Conservation (phyloP, 2,113 vertebrate species). For the Tragelaphus strepsiceros region DNA sequence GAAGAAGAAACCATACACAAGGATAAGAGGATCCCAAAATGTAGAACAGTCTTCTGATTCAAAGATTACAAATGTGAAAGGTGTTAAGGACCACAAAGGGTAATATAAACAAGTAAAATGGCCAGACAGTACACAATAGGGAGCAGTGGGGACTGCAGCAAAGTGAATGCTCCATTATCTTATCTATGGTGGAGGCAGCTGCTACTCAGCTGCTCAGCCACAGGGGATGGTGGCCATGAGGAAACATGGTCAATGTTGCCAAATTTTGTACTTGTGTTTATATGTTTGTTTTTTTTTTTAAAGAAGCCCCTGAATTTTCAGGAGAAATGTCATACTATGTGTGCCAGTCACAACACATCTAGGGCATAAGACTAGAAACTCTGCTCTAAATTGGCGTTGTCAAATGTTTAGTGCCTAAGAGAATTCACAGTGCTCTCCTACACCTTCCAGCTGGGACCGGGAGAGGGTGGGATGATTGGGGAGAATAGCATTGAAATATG, state of each 20-base stretch:
- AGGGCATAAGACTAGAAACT: background rate
- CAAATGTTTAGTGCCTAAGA: background rate
- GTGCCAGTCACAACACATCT: background rate
- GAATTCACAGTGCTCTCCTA: background rate
- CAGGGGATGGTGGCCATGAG: background rate
- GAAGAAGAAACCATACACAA: background rate
- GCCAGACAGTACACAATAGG: background rate
- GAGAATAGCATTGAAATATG: too few species aligned
- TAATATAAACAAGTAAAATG: background rate
- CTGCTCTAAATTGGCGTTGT: background rate
- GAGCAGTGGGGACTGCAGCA: background rate
- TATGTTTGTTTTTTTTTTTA: background rate
- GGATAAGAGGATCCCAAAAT: background rate
- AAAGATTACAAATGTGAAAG: background rate
- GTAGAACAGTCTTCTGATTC: background rate
- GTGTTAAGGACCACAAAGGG: background rate
- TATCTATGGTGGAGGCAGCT: background rate
- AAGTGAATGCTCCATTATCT: background rate
- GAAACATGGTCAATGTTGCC: background rate
- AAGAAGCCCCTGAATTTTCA: background rate
- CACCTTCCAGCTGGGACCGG: background rate
- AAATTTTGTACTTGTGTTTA: background rate
- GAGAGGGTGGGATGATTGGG: too few species aligned
- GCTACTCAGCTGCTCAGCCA: background rate
- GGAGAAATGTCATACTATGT: background rate